Evolutionary conservation across 2,888 invertebrate species (phyloP), one percentile per base, ranked within the genome.

Genomic region (Drosophila dives): DNA sequence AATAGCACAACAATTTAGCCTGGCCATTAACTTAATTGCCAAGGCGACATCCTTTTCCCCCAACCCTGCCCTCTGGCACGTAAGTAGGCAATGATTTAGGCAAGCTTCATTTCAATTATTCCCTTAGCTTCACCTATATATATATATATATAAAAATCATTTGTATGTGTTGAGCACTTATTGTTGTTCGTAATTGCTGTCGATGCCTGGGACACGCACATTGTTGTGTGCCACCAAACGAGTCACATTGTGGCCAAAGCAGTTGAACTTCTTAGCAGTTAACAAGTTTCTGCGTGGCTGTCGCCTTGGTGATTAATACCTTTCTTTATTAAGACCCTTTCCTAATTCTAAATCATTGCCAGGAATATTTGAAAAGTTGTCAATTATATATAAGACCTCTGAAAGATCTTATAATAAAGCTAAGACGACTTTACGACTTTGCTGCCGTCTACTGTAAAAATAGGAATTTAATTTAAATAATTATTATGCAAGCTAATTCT

Each of bases 31-130:
- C 38, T 65, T 75, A 78, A 78, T 78, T 77, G 78, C 34, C 50
- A 26, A 55, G 55, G 64, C 49, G 54, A 32, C 59, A 40, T 26
- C 15, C 32, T 17, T 3, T 23, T 10, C 11, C 3, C 32, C 2
- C 10, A 3, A 3, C 38, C 4, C 26, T 12, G 1, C 17, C 1
- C 20, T 7, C 51, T 15, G 20, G 11, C 55, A 63, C 65, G 72
- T 68, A 78, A 75, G 75, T 65, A 78, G 64, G 68, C 78, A 68
- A 78, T 65, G 75, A 78, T 78, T 78, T 61, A 48, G 72, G 67
- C 58, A 32, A 11, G 51, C 60, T 60, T 64, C 72, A 54, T 72
- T 72, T 72, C 77, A 68, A 72, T 75, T 78, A 78, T 54, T 59
- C 36, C 40, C n/a, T 53, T 48, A 48, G 50, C 62, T 64, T 36